These are phyloP conservation scores for Brachionus koreanus DNA, from an alignment of 1,140 invertebrate genomes.

Conservation along the genomic window DNA sequence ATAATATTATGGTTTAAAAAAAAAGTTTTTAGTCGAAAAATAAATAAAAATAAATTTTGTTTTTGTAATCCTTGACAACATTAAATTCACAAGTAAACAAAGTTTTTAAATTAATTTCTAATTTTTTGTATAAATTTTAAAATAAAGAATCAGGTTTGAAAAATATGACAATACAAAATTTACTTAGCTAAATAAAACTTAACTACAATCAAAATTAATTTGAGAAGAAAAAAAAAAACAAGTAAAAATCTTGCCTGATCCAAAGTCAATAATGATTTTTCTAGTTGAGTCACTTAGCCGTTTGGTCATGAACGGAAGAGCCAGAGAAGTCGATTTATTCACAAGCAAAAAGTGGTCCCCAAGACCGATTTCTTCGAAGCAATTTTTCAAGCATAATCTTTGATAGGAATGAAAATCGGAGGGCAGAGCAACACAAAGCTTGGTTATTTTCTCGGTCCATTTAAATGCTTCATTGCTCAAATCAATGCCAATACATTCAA, in stretches of 20 bases:
- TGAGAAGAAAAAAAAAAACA: not conserved
- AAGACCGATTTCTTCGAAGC: slow-evolving; percentile 26
- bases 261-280: slow-evolving; percentile 30
- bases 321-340: slow-evolving; percentile 23
- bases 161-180: too few relatives aligned
- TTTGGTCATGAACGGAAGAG: slow-evolving; percentile 24
- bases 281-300: not conserved
- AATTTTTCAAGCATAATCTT: slow-evolving; percentile 15
- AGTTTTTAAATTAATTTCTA: too few relatives aligned
- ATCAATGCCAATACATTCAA: slow-evolving; percentile 10
- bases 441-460: not conserved
- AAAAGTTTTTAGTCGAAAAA: too few relatives aligned
- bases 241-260: not conserved
- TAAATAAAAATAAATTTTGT: too few relatives aligned
- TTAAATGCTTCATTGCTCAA: not conserved
- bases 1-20: too few relatives aligned
- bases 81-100: too few relatives aligned
- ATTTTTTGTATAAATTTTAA: too few relatives aligned
- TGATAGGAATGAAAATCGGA: slow-evolving; percentile 36
- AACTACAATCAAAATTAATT: too few relatives aligned
- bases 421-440: not conserved
- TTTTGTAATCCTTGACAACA: too few relatives aligned
- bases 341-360: not conserved
- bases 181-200: too few relatives aligned
- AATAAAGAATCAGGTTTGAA: too few relatives aligned